These are phyloP conservation scores for Nephila pilipes DNA, from an alignment of 1,140 invertebrate species.

Conservation along the genomic window DNA sequence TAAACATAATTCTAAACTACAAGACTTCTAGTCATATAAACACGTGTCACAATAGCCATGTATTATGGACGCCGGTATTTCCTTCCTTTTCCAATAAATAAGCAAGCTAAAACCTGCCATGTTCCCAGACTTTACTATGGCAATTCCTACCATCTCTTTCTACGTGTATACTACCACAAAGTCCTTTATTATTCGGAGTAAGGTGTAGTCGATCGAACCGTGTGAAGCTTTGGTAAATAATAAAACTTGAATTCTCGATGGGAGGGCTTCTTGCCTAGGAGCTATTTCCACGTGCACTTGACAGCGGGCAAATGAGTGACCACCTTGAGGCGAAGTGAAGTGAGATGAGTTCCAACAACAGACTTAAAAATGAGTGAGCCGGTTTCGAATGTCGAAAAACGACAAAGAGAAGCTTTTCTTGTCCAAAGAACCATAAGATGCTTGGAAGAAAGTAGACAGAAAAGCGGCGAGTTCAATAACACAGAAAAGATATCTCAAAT, in stretches of 20 bases:
- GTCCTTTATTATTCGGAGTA: conserved; percentile 19
- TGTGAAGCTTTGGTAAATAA: conserved; percentile 29
- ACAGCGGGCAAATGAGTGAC: conserved; percentile 1
- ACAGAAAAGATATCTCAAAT: not conserved
- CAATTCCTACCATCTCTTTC: not conserved
- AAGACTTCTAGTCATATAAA: too few relatives aligned
- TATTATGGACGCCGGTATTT: not conserved
- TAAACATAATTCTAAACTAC: too few relatives aligned
- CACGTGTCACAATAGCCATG: not conserved
- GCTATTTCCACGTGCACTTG: conserved; percentile 39
- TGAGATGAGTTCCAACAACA: not conserved
- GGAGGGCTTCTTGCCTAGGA: not conserved
- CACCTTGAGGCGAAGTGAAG: not conserved
- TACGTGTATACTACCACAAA: conserved; percentile 16
- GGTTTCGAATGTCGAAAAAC: not conserved
- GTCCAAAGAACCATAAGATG: not conserved
- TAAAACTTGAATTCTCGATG: conserved; percentile 7
- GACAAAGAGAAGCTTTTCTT: not conserved
- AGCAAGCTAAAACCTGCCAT: not conserved
- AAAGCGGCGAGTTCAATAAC: not conserved
- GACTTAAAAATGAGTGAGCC: conserved; percentile 9
- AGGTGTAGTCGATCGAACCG: not conserved
- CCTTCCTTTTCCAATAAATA: conserved; percentile 5
- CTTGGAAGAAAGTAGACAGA: not conserved
- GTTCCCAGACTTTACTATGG: not conserved